phyloP scores from a whole-genome alignment of 2,888 invertebrate genomes.

The Dynastes maya region DNA sequence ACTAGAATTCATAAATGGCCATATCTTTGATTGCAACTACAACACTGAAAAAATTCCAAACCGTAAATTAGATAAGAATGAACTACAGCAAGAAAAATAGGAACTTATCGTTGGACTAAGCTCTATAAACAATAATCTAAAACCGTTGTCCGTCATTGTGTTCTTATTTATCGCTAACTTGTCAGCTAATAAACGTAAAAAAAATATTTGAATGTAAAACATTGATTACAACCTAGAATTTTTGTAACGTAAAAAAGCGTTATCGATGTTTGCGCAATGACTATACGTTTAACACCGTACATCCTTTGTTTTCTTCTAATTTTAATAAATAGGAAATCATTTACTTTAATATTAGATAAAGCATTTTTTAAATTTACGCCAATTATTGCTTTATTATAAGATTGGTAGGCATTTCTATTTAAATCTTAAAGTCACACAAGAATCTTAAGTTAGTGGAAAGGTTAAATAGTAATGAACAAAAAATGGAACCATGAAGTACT shows the following conservation, averaged over 20 bases:
- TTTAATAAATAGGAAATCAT: too few species aligned
- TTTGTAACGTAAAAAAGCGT: too few species aligned
- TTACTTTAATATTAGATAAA: too few species aligned
- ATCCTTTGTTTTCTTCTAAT: too few species aligned
- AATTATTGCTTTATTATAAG: too few species aligned
- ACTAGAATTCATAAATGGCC: neutral
- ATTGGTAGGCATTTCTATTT: too few species aligned
- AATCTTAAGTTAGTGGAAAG: too few species aligned
- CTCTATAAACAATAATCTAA: neutral
- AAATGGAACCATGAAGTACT: too few species aligned
- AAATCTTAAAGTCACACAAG: too few species aligned
- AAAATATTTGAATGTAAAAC: neutral
- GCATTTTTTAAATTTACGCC: too few species aligned
- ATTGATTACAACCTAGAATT: neutral
- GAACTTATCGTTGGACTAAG: neutral
- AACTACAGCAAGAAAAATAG: neutral
- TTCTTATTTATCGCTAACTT: neutral
- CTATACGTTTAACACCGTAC: neutral
- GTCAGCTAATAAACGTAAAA: neutral
- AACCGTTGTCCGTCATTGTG: neutral
- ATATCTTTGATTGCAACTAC: neutral
- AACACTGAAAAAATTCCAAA: neutral
- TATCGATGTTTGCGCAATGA: neutral
- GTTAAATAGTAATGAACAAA: too few species aligned
- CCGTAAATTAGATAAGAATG: neutral